Evolutionary conservation across 2,797 vertebrate genomes (phyloP).

Genomic region (Lithobates pipiens): DNA sequence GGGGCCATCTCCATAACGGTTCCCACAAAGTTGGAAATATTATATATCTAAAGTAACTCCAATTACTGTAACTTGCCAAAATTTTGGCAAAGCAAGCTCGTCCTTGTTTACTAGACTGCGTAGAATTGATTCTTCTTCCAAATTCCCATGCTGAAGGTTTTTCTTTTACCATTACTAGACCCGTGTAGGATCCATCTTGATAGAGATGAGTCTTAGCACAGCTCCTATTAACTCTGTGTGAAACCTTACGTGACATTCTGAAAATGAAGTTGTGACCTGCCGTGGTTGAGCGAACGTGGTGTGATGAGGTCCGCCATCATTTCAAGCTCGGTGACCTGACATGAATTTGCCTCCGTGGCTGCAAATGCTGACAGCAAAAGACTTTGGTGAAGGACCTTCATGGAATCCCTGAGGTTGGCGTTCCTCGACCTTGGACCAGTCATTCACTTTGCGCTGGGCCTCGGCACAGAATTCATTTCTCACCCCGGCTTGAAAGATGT

Average conservation of each 20-base stretch:
- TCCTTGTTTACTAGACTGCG: too few relatives aligned
- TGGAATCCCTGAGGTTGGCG: neutral
- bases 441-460: neutral
- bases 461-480: constrained; percentile 6
- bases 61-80: too few relatives aligned
- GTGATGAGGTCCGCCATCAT: neutral
- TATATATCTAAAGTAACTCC: too few relatives aligned
- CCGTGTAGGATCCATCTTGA: neutral
- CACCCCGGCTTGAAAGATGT: neutral
- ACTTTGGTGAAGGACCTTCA: neutral
- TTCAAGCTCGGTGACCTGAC: neutral
- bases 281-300: neutral
- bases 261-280: constrained; percentile 25
- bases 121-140: too few relatives aligned
- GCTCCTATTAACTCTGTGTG: constrained; percentile 21
- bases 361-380: neutral
- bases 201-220: neutral
- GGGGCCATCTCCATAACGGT: too few relatives aligned
- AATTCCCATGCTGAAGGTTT: too few relatives aligned
- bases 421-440: constrained; percentile 7
- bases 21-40: too few relatives aligned
- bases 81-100: too few relatives aligned
- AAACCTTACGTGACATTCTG: neutral
- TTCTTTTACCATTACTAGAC: too few relatives aligned
- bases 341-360: neutral